Evolutionary conservation across 2,797 vertebrate species (phyloP), one percentile per base, ranked within the genome.

Genomic region (Cuculus canorus): DNA sequence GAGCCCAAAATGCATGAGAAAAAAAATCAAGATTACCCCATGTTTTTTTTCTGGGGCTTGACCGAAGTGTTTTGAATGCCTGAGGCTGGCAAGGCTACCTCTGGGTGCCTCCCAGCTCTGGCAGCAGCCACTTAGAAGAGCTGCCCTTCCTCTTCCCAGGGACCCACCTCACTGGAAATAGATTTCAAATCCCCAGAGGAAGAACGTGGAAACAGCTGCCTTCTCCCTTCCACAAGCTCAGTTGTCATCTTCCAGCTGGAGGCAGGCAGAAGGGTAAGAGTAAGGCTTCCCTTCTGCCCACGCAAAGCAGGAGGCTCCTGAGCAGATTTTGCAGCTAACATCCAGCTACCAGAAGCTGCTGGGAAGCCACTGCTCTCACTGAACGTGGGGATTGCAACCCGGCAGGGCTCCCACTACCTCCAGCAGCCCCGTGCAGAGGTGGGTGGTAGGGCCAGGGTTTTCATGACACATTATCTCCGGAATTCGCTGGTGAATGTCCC

Each of bases 151-250:
- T 95, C 78, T 80, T 94, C 91, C 86, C 90, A 91, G 78, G 75
- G 83, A 84, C 53, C 83, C 81, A 94, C 68, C 86, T 90, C 83
- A 27, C 86, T 95, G 91, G 57, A 94, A 97, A 94, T n/a, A 93
- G 89, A 96, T 72, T 86, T 73, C 60, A 57, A 92, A 33, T 75
- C 93, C 75, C 65, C 69, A 56, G 91, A 93, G 80, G 65, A 86
- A 90, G 73, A 90, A 60, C 39, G 56, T 43, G 79, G 76, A 59
- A 96, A 69, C 80, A 92, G 90, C 86, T 88, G 88, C 93, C 72
- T 86, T 92, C 88, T 94, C 70, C 88, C 59, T 88, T 70, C 78
- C 78, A 22, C 61, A 66, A 27, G 56, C 69, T 89, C 82, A 23
- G 76, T 41, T 86, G 76, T 85, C 84, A 75, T n/a, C 72, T 79